These are phyloP conservation scores for Pseudopodoces humilis DNA, from an alignment of 2,113 vertebrate species.

Conservation along the genomic window DNA sequence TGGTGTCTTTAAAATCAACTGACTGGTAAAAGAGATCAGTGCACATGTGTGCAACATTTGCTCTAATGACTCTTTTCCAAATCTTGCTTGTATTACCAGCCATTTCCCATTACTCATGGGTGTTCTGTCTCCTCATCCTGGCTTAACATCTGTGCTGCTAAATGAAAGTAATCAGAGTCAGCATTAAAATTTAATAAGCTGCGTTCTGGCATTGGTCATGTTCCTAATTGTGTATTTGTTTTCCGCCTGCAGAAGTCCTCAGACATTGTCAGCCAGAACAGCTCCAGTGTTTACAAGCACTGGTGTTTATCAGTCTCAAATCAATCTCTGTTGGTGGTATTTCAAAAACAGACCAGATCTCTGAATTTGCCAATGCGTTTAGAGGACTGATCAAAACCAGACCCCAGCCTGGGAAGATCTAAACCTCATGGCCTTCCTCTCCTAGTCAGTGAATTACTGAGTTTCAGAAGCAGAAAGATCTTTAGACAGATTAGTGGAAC, in stretches of 20 bases:
- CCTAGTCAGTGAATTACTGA: neutral
- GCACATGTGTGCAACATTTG: neutral
- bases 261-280: neutral
- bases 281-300: neutral
- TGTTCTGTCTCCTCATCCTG: neutral
- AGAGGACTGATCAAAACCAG: neutral
- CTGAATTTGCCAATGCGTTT: neutral
- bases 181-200: conserved; percentile 54
- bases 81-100: neutral
- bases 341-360: neutral
- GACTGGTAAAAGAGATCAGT: neutral
- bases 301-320: neutral
- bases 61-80: neutral
- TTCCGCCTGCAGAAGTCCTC: neutral
- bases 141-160: conserved; percentile 42
- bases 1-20: neutral
- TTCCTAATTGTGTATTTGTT: neutral
- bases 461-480: neutral
- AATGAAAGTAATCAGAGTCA: conserved; percentile 44
- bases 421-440: neutral
- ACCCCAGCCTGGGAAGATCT: neutral
- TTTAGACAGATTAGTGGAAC: neutral
- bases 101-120: neutral
- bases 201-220: neutral
- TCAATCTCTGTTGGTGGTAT: neutral